These are phyloP conservation scores for Stenotaenia linearis DNA, from an alignment of 2,888 invertebrate species.

Conservation along the genomic window DNA sequence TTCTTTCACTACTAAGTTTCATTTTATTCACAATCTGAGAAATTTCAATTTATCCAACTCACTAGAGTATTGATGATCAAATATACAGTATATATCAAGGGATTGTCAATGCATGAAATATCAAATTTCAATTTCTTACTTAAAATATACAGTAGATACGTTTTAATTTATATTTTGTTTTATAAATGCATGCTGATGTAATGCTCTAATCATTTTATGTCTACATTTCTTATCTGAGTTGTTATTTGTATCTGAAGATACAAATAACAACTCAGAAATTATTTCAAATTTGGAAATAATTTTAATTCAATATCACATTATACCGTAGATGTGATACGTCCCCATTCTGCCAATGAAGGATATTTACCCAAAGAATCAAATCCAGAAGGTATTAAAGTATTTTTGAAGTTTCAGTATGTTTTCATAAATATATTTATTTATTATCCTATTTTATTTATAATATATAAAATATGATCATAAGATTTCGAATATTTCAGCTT, in stretches of 20 bases:
- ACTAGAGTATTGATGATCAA: no score
- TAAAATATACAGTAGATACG: no score
- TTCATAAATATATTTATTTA: neutral
- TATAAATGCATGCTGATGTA: no score
- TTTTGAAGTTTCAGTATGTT: neutral
- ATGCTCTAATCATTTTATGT: neutral
- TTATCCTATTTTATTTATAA: neutral
- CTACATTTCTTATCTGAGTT: neutral
- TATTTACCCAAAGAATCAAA: neutral
- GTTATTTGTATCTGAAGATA: no score
- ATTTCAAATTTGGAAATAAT: no score
- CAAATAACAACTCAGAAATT: no score
- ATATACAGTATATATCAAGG: no score
- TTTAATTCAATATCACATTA: neutral
- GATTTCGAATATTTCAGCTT: neutral
- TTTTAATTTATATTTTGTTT: no score
- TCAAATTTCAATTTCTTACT: neutral
- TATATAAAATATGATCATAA: neutral
- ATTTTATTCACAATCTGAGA: no score
- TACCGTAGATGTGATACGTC: neutral
- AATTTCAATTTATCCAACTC: no score
- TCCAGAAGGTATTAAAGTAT: neutral
- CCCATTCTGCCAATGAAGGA: neutral
- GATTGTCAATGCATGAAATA: neutral
- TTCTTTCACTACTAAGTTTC: no score